These are phyloP conservation scores for Parazoanthus darwini DNA, from an alignment of 92 coral and sea anemone species.

Conservation along the genomic window DNA sequence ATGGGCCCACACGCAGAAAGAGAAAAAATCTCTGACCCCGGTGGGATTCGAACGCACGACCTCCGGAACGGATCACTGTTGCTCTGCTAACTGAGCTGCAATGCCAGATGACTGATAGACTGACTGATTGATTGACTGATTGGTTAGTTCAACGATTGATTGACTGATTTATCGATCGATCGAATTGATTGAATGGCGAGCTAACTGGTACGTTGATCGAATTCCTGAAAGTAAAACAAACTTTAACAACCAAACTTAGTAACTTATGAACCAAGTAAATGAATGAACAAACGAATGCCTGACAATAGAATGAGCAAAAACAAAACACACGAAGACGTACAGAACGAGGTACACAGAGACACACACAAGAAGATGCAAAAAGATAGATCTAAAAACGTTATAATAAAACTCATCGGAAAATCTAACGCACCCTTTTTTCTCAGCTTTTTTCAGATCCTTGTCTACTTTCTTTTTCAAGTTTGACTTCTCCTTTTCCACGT, in stretches of 20 bases:
- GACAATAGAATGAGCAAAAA: not conserved
- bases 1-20: no score
- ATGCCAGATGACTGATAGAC: not conserved
- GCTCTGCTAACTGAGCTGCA: no score
- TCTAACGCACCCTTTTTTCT: constrained; percentile 83
- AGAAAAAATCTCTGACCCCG: no score
- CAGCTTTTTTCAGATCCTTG: constrained; percentile 84
- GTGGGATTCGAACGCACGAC: no score
- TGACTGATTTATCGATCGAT: no score
- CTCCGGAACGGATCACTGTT: no score
- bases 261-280: no score
- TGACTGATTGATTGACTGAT: not conserved
- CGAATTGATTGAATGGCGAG: no score
- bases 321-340: not conserved
- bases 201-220: not conserved
- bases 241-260: no score
- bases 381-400: not conserved
- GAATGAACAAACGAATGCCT: no score
- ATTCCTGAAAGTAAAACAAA: no score
- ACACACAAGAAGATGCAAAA: not conserved
- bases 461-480: constrained; percentile 70
- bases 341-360: not conserved
- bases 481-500: constrained; percentile 77
- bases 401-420: not conserved
- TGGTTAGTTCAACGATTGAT: no score